Base-by-base conservation (phyloP, 2,797 vertebrate genomes). In the Margarornis squamiger region DNA sequence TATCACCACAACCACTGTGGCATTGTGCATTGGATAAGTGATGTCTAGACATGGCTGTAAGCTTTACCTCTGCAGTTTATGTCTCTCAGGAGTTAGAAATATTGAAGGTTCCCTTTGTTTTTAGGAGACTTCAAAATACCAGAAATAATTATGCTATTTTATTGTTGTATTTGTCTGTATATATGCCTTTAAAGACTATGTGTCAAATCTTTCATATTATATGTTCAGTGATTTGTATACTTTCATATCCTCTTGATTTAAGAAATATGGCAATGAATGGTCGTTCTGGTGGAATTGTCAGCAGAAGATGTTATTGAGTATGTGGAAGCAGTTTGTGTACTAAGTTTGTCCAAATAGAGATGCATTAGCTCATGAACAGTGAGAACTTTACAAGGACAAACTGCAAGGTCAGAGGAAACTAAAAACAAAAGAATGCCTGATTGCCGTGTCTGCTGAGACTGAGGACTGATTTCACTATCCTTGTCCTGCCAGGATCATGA, bases 371-470 rank as follows among this genome's bases (percentile, higher is more conserved):
- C 20, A 18, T 27, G 61, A 86, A 74, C 72, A 84, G 68, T 1
- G 7, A 78, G 52, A 91, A 62, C 82, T 91, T 63, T 88, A 14
- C 86, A 91, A 85, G 81, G 91, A 91, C 79, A 55, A 68, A n/a
- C 59, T 27, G 49, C 49, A 86, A 93, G 91, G 78, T 83, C 92
- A 89, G 52, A 88, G 90, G 88, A 94, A 90, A 77, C 77, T 48
- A 58, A 76, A 88, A 84, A 66, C 86, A 94, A 94, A 84, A 48
- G 84, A 92, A 61, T 4, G 1, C 34, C 39, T 13, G 4, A 63
- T 54, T 92, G 32, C 71, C n/a, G 26, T 32, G 59, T 54, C 83
- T 95, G 57, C 51, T 79, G 75, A 85, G 68, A 34, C 52, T 55
- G 32, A 63, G 30, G 26, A 24, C 65, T 75, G 73, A 75, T 91